Evolutionary conservation across 2,797 vertebrate genomes (phyloP).

Genomic region (Liasis olivaceus): DNA sequence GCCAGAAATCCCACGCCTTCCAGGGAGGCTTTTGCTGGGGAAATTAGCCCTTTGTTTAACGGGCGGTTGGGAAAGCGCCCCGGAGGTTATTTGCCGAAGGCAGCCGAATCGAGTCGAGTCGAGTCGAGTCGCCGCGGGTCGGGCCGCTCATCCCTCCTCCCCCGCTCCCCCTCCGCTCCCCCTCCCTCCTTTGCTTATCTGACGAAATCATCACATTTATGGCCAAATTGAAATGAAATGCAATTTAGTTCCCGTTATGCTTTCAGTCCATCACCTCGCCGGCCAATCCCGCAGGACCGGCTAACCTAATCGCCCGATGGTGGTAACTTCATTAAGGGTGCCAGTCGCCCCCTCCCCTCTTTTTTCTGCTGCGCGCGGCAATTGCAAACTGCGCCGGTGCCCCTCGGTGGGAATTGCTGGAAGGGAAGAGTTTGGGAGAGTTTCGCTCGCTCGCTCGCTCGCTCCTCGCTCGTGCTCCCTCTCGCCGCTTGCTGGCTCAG

Average conservation of each 20-base stretch:
- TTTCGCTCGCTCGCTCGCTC: no score
- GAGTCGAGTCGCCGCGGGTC: not conserved
- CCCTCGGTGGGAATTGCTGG: constrained; percentile 68
- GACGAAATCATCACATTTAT: constrained; percentile 72
- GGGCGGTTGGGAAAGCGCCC: no score
- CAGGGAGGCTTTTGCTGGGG: no score
- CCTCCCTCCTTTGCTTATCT: constrained; percentile 56
- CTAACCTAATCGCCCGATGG: constrained; percentile 85
- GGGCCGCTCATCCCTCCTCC: not conserved
- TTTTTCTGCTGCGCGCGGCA: constrained; percentile 60
- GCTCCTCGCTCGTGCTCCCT: not conserved
- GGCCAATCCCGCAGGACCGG: constrained; percentile 66
- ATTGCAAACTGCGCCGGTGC: constrained; percentile 65
- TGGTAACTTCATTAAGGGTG: constrained; percentile 81
- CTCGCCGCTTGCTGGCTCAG: constrained; percentile 40
- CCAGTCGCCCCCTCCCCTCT: constrained; percentile 55
- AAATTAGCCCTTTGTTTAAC: no score
- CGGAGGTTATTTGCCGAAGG: not conserved
- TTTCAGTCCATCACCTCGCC: constrained; percentile 71
- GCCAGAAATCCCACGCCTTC: no score
- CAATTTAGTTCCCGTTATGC: constrained; percentile 72
- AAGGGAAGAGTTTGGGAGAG: constrained; percentile 52
- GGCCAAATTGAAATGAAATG: constrained; percentile 77
- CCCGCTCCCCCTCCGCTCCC: rapidly evolving
- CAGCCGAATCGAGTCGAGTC: not conserved